Conservation (phyloP, 2,888 invertebrate species). For the Trissolcus brochymenae region DNA sequence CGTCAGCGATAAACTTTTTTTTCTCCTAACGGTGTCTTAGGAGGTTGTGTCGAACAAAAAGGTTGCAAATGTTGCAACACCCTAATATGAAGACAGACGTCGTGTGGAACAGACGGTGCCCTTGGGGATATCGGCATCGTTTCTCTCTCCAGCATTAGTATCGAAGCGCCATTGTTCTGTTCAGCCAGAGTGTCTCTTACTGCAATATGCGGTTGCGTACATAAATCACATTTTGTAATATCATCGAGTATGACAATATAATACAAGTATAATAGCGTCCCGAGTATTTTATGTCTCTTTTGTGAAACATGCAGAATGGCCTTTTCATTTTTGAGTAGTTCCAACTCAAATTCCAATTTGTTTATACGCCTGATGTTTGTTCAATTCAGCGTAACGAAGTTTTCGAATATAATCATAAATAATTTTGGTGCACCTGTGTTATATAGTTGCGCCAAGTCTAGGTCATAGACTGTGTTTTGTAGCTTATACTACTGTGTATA, state of each 20-base stretch:
- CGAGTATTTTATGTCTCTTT: conserved; percentile 45
- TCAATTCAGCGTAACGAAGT: conserved; percentile 29
- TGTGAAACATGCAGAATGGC: conserved; percentile 62
- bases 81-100: conserved; percentile 30
- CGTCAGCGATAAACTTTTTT: conserved; percentile 3
- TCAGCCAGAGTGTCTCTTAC: conserved; percentile 62
- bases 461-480: conserved; percentile 19
- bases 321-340: conserved; percentile 58
- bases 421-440: not conserved
- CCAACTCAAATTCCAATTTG: conserved; percentile 16
- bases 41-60: conserved; percentile 8
- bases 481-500: too few relatives aligned
- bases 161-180: conserved; percentile 60
- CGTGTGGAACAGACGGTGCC: conserved; percentile 48
- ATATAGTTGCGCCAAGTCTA: not conserved
- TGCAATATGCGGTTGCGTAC: conserved; percentile 70
- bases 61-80: conserved; percentile 41
- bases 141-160: conserved; percentile 64
- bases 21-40: too few relatives aligned
- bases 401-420: conserved; percentile 11
- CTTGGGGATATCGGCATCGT: conserved; percentile 64
- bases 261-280: conserved; percentile 43
- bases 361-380: conserved; percentile 34
- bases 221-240: conserved; percentile 74
- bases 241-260: conserved; percentile 63